Percentiles rank a stretch among this genome's conserved stretches.
Conservation (phyloP, 2,113 vertebrate genomes). For the Xyrauchen texanus region DNA sequence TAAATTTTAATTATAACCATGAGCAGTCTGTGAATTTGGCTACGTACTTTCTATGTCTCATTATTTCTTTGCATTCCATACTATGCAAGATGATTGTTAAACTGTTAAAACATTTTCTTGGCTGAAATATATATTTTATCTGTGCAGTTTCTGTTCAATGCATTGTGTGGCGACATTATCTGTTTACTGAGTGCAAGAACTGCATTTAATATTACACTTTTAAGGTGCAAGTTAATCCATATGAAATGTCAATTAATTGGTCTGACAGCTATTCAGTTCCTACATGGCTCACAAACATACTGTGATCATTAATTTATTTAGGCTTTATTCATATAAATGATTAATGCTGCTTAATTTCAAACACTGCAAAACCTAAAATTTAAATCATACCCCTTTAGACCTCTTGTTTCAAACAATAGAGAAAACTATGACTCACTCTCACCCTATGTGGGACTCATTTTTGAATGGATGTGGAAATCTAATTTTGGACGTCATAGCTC, state of each 20-base stretch:
- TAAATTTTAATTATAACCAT: slow-evolving; percentile 12
- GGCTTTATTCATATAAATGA: too few relatives aligned
- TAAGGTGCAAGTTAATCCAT: too few relatives aligned
- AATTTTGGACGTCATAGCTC: slow-evolving; percentile 29
- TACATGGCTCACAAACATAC: too few relatives aligned
- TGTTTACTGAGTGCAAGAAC: too few relatives aligned
- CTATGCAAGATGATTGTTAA: not conserved
- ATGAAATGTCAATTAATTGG: too few relatives aligned
- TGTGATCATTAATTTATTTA: too few relatives aligned
- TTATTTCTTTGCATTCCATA: not conserved
- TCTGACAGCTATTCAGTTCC: too few relatives aligned
- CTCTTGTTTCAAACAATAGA: slow-evolving; percentile 2
- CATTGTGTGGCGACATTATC: too few relatives aligned
- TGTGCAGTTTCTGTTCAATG: not conserved
- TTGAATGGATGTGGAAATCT: slow-evolving; percentile 17
- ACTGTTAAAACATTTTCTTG: not conserved
- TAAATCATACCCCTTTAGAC: not conserved
- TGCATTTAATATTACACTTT: too few relatives aligned
- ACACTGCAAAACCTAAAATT: not conserved
- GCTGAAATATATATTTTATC: not conserved
- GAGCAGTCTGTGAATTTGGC: slow-evolving; percentile 8
- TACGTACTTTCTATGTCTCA: not conserved
- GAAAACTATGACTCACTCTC: slow-evolving; percentile 5
- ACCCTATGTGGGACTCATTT: not conserved
- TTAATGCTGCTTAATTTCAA: too few relatives aligned